A percentile compares a stretch with the other conserved stretches of the same genome.
phyloP scores from a whole-genome alignment of 2,797 vertebrate species.

The Furcifer pardalis region DNA sequence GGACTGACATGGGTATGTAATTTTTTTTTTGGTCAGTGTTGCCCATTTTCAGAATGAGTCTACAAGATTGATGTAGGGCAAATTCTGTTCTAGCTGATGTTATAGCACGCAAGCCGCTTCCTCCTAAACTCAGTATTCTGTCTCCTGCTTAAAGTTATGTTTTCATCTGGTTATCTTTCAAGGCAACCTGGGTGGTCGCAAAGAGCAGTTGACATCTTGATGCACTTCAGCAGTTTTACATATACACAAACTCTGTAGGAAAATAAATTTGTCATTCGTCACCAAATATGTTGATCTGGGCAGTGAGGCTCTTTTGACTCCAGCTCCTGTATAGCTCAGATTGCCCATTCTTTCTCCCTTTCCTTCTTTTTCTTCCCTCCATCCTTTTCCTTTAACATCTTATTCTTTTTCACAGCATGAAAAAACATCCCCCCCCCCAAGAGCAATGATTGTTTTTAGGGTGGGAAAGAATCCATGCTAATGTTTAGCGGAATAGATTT shows the following conservation, averaged over 20 bases:
- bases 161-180: slow-evolving; percentile 99
- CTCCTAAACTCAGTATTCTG: slow-evolving; percentile 63
- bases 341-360: slow-evolving; percentile 42
- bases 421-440: slow-evolving; percentile 49
- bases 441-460: slow-evolving; percentile 50
- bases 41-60: slow-evolving; percentile 58
- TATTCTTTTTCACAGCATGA: slow-evolving; percentile 41
- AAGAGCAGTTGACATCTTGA: slow-evolving; percentile 99
- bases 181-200: slow-evolving; percentile 98
- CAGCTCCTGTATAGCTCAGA: slow-evolving; percentile 77
- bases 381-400: slow-evolving; percentile 23
- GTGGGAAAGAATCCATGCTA: slow-evolving; percentile 15
- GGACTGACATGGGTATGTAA: slow-evolving; percentile 27
- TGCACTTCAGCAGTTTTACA: slow-evolving; percentile 99
- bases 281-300: slow-evolving; percentile 97
- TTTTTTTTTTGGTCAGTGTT: slow-evolving; percentile 46
- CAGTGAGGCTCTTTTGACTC: slow-evolving; percentile 75
- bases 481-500: slow-evolving; percentile 45
- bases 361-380: slow-evolving; percentile 35
- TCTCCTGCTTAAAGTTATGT: slow-evolving; percentile 85
- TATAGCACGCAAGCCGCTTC: slow-evolving; percentile 55
- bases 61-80: slow-evolving; percentile 62
- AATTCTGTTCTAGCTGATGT: slow-evolving; percentile 49
- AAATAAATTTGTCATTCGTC: slow-evolving; percentile 99
- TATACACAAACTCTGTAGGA: slow-evolving; percentile 99